Conservation (phyloP, 2,113 vertebrate genomes). For the Seriola dumerili region DNA sequence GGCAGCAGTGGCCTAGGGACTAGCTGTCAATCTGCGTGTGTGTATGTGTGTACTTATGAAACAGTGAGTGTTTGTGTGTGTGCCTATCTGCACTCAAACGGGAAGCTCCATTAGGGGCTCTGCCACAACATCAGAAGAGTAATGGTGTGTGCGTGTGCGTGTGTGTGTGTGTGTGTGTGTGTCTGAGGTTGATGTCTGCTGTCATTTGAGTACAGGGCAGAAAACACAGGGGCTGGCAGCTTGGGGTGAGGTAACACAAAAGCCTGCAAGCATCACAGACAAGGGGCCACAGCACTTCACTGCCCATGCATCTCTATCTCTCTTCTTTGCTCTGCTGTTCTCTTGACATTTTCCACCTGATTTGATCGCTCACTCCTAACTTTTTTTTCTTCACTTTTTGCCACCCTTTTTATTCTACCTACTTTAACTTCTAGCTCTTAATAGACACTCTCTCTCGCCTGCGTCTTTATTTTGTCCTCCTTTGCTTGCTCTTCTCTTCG, state of each 20-base stretch:
- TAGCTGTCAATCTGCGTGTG: slow-evolving; percentile 76
- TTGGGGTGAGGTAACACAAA: slow-evolving; percentile 65
- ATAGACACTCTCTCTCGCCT: background rate
- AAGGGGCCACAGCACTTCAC: slow-evolving; percentile 43
- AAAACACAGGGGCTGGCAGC: slow-evolving; percentile 66
- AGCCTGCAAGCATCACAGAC: slow-evolving; percentile 55
- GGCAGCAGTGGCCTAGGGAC: slow-evolving; percentile 77
- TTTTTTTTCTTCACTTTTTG: slow-evolving; percentile 21
- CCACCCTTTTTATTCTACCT: slow-evolving; percentile 10
- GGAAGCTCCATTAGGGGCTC: slow-evolving; percentile 75
- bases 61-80: slow-evolving; percentile 39
- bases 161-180: slow-evolving; percentile 48
- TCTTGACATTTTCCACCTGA: slow-evolving; percentile 56
- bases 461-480: background rate
- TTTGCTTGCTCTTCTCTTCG: slow-evolving; percentile 22
- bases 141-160: slow-evolving; percentile 50
- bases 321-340: slow-evolving; percentile 24
- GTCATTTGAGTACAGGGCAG: slow-evolving; percentile 73
- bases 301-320: slow-evolving; percentile 24
- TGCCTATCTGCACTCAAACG: slow-evolving; percentile 68
- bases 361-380: slow-evolving; percentile 37
- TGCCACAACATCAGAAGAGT: slow-evolving; percentile 75
- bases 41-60: slow-evolving; percentile 63
- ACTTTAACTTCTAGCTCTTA: slow-evolving; percentile 5
- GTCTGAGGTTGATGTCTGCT: slow-evolving; percentile 72